phyloP scores from a whole-genome alignment of 2,113 vertebrate genomes.

The Oriolus oriolus region DNA sequence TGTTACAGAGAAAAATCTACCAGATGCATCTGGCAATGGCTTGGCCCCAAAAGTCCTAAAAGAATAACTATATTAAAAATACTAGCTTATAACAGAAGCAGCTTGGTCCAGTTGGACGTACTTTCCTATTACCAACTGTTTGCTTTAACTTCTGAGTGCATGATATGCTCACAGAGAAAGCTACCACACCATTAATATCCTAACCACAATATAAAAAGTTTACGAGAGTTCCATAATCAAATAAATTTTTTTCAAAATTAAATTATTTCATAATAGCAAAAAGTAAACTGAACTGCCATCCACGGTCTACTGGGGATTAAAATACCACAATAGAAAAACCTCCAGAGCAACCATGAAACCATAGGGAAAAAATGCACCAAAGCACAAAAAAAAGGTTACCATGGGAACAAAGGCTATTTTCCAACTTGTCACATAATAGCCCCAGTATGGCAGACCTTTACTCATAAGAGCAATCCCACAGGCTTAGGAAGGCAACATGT shows the following conservation, averaged over 20 bases:
- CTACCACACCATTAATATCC: not conserved
- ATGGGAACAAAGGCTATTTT: conserved; percentile 63
- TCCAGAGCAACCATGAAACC: conserved; percentile 58
- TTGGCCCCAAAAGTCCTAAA: not conserved
- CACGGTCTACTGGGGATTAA: conserved; percentile 18
- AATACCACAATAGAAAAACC: conserved; percentile 45
- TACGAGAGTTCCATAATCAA: not conserved
- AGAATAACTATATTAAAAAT: not conserved
- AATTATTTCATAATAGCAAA: not conserved
- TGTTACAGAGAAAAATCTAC: not conserved
- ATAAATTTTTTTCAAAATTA: not conserved
- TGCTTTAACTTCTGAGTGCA: not conserved
- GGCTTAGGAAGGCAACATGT: not conserved
- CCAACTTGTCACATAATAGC: conserved; percentile 61
- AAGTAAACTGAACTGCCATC: conserved; percentile 1
- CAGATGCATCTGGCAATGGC: not conserved
- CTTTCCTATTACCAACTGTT: not conserved
- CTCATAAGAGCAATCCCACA: conserved; percentile 41
- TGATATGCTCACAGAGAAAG: not conserved
- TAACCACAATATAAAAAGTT: conserved; percentile 12
- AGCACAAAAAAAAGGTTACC: conserved; percentile 58
- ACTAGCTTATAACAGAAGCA: not conserved
- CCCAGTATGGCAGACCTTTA: conserved; percentile 48
- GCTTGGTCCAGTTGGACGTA: not conserved
- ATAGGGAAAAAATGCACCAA: conserved; percentile 48